A percentile compares a stretch with the other conserved stretches of the same genome.
Evolutionary conservation across 2,113 vertebrate genomes (phyloP).

Genomic region (Cryptomyrus ogoouensis): DNA sequence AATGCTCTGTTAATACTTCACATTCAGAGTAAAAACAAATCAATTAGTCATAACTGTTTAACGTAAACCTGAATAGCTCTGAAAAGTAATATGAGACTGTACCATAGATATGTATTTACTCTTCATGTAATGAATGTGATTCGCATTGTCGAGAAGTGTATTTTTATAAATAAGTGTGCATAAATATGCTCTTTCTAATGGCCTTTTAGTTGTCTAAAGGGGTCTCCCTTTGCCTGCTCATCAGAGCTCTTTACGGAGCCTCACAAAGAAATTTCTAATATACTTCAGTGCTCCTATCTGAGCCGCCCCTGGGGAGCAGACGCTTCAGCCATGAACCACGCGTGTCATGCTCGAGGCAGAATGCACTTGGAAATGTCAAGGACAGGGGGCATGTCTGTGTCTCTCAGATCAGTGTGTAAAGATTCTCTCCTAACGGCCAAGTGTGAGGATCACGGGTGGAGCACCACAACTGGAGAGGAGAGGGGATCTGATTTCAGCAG

Average conservation of each 20-base stretch:
- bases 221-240: background rate
- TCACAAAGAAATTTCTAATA: background rate
- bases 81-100: background rate
- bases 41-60: background rate
- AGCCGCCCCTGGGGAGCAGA: background rate
- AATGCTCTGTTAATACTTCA: background rate
- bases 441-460: background rate
- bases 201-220: background rate
- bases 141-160: background rate
- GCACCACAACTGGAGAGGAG: background rate
- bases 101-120: background rate
- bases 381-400: background rate
- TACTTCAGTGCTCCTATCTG: background rate
- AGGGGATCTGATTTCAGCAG: background rate
- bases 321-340: background rate
- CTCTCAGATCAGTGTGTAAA: background rate
- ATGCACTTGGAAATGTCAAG: constrained; percentile 1
- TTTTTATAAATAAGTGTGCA: background rate
- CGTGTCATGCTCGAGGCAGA: background rate
- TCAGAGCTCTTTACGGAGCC: background rate
- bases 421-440: background rate
- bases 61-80: background rate
- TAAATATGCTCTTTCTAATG: background rate
- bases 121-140: background rate
- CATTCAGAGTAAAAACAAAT: background rate